Conservation (phyloP, 2,113 vertebrate genomes). For the Bos javanicus region DNA sequence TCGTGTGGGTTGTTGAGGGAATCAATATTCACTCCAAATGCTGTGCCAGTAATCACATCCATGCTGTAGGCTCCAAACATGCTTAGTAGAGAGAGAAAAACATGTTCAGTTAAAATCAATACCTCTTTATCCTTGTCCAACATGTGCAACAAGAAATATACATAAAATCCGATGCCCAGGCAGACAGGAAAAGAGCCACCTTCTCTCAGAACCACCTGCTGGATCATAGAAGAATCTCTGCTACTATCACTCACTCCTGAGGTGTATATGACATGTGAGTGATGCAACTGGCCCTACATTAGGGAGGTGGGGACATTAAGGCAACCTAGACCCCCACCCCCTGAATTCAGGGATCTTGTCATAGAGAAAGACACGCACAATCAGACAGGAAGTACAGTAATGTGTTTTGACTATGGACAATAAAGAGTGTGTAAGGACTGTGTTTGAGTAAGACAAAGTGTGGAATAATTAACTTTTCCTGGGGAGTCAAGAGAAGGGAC, state of each 20-base stretch:
- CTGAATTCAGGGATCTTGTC: neutral
- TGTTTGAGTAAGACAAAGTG: neutral
- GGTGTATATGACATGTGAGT: neutral
- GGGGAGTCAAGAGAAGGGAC: no score
- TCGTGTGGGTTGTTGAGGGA: conserved; percentile 89
- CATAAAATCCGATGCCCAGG: rapidly evolving
- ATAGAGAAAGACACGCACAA: neutral
- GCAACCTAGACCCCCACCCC: neutral
- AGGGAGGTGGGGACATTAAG: neutral
- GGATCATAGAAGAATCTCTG: neutral
- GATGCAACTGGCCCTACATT: neutral
- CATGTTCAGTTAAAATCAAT: no score
- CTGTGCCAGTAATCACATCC: conserved; percentile 87
- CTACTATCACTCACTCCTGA: neutral
- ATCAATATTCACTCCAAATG: conserved; percentile 89
- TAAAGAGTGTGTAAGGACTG: no score
- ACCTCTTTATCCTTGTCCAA: neutral
- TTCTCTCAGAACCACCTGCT: neutral
- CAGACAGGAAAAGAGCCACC: neutral
- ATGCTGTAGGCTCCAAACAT: conserved; percentile 90
- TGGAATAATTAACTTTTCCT: no score
- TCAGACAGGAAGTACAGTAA: neutral
- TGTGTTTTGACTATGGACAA: neutral
- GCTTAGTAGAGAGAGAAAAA: conserved; percentile 71
- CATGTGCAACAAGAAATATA: rapidly evolving